Base-by-base conservation (phyloP, 1,140 invertebrate genomes). In the Tenebrio molitor region DNA sequence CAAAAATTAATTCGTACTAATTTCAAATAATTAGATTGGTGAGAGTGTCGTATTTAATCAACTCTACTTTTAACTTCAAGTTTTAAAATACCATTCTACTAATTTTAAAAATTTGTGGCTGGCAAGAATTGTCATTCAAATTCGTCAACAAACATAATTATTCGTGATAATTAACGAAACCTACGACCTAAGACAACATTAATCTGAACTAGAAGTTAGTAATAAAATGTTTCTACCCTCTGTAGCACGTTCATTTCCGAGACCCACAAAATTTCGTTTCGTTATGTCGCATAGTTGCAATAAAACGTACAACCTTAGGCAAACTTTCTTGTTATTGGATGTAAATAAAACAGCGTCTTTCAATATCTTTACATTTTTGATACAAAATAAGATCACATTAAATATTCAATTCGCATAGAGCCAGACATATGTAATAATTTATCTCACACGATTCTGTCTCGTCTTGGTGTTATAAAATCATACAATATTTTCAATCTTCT, bases 331-430 rank as follows among this genome's bases (percentile, higher is more conserved):
- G 17, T 50, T 21, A 50, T 23, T 50, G 50, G 23, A 58, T 29
- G 50, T 58, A 58, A 58, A 58, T 58, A 58, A 58, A 58, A 58
- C 50, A 58, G 50, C 29, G 50, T n/a, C 50, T 58, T 58, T 29
- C 50, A 25, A 29, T 39, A 58, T 29, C 21, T 58, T 29, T 58
- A 58, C 21, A 58, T 58, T 58, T 58, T 58, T 58, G 21, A 58
- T 58, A 50, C 21, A 58, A 58, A 14, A 58, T 21, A 58, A 53
- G 29, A 58, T 14, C 15, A 14, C 23, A 58, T 29, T 58, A 58
- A 58, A 29, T 29, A 58, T 58, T 58, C 50, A 58, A 58, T 58
- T 25, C 50, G 50, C 50, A 29, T 58, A 58, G 50, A 58, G 19
- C 8, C 23, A 50, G 23, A 58, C 50, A 58, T 58, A n/a, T 29